phyloP scores from a whole-genome alignment of 2,113 vertebrate species.

The Rostratula benghalensis region DNA sequence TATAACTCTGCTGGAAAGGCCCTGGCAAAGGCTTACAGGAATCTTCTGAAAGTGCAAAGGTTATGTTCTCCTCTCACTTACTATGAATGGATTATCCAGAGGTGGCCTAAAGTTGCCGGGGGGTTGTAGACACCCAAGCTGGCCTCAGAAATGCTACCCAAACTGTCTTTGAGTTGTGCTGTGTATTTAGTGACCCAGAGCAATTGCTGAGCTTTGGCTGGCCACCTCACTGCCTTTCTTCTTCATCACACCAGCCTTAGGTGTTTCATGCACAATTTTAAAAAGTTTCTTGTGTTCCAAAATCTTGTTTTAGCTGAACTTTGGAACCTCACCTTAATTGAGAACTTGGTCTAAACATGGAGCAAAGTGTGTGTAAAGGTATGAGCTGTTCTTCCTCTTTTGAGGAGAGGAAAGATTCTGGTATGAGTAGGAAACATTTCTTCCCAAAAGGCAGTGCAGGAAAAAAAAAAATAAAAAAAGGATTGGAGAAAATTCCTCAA shows the following conservation, averaged over 20 bases:
- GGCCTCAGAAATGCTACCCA: neutral
- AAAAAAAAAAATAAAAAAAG: neutral
- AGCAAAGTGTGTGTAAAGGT: neutral
- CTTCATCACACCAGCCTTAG: neutral
- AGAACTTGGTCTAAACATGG: neutral
- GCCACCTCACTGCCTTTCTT: neutral
- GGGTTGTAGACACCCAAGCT: neutral
- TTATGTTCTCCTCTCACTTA: neutral
- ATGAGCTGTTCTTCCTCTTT: conserved; percentile 41
- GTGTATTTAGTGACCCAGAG: neutral
- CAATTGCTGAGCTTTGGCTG: neutral
- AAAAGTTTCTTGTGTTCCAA: neutral
- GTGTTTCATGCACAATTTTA: neutral
- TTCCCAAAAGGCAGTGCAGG: neutral
- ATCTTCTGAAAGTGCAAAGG: neutral
- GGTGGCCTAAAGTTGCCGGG: neutral
- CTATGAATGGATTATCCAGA: neutral
- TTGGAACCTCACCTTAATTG: neutral
- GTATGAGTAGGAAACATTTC: neutral
- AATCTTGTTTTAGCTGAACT: neutral
- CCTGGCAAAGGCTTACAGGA: neutral
- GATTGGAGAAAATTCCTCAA: neutral
- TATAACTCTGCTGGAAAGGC: neutral
- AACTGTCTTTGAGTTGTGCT: neutral
- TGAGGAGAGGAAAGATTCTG: conserved; percentile 22